Evolutionary conservation across 2,888 invertebrate genomes (phyloP), one percentile per base, ranked within the genome.

Genomic region (Punctoribates punctum): DNA sequence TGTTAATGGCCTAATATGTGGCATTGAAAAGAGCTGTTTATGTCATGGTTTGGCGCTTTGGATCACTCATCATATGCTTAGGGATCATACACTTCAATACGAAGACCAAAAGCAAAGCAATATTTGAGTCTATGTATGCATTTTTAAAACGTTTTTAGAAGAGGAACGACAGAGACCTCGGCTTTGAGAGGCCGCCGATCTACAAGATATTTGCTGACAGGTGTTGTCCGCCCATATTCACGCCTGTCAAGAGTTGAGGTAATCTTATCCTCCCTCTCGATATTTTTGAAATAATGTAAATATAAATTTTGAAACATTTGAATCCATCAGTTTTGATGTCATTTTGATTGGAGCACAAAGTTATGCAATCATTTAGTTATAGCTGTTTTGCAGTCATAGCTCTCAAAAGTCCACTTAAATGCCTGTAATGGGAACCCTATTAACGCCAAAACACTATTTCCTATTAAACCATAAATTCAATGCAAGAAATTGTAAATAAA

Each of bases 131-230:
- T n/a, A n/a, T 60, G 60, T 60, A 4, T 60, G 20, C 60, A 60
- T 11, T 60, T 60, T 60, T 15, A 60, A 60, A 60, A 4, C 27
- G 25, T 9, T 25, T 27, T 60, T 9, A 25, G 6, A 9, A 29
- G 17, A 65, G n/a, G 15, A 4, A 5, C 17, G 3, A 5, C 17
- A 11, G 4, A 29, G 65, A 17, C n/a, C n/a, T n/a, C 65, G 29
- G 5, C 65, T 65, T 65, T 65, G 65, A 65, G 34, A 29, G 65
- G 65, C 34, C 65, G 65, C 29, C 29, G 65, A 65, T 29, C 25
- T 29, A 65, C 65, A 65, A n/a, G 34, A 29, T 27, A 65, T 65
- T 65, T 29, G 65, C 65, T 65, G 65, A 65, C 65, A 65, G 65
- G 5, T n/a, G 1, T 11, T 34, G 65, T 65, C 65, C 65, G 65